Base-by-base conservation (phyloP, 2,888 invertebrate genomes). In the Platycheirus albimanus region DNA sequence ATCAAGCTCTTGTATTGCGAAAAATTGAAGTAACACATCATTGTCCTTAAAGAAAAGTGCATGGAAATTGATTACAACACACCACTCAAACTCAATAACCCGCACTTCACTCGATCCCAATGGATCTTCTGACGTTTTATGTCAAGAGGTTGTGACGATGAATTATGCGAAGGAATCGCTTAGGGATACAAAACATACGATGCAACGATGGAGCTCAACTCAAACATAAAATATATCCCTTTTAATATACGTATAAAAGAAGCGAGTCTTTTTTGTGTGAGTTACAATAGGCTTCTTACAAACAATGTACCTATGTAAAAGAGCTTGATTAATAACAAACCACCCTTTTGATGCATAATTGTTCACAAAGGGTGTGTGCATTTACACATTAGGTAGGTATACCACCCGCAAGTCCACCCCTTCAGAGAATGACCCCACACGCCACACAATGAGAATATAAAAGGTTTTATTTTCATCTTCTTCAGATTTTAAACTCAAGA, bases 61-160 rank as follows among this genome's bases (percentile, higher is more conserved):
- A 74, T 71, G 38, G 36, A 81, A 77, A 81, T 81, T 76, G 81
- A 81, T 81, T 77, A 72, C 77, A 81, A 61, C 71, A 28, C 61
- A 72, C n/a, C 76, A 77, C 71, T 71, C 81, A 4, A 3, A 81
- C 71, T 81, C 81, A 71, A 81, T 76, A 76, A 67, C 63, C 72
- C 63, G 64, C 63, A 74, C 83, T 83, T 78, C 47, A 52, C 19
- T 51, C 71, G 30, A 64, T 64, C 69, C 67, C 58, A 36, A 33
- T 47, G 69, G 69, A 69, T 72, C 30, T 69, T 72, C 58, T 7
- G 69, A 78, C 78, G 64, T 78, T 83, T 83, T 74, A 83, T 74
- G 78, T 78, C 78, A 78, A 78, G 78, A 83, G 83, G 72, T 74
- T 56, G 63, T 74, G 78, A 83, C 78, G 69, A 83, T 83, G 83